Base-by-base conservation (phyloP, 2,113 vertebrate species). In the Notechis scutatus region DNA sequence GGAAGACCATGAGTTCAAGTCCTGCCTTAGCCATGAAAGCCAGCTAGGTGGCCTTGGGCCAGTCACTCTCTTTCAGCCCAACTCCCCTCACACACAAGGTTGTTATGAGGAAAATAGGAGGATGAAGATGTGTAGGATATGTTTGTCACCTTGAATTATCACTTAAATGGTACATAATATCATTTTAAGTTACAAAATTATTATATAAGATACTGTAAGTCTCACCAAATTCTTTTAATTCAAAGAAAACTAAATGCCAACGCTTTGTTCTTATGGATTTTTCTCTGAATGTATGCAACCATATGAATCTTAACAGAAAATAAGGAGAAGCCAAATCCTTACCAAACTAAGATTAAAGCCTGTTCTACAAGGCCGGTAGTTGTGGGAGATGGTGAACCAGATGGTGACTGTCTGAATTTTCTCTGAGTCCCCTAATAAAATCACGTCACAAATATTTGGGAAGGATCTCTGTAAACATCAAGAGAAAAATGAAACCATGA, bases 401-500 rank as follows among this genome's bases (percentile, higher is more conserved):
- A 96, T 94, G 96, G 95, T 97, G 88, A 92, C 95, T 95, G 95
- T 96, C 96, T 96, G 96, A 95, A 93, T 95, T 95, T 94, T 96
- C 96, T 95, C 93, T 47, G 93, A 61, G 93, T 94, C 96, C 97
- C 94, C 95, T 95, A 95, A 95, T 96, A 97, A 97, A 97, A 97
- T 95, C 96, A 96, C 93, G 96, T 95, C 94, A 94, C 96, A 97
- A 97, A 95, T 97, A 96, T 97, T 96, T 94, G 96, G 96, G 96
- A 97, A 95, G 91, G 93, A 96, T 69, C 95, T 96, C 93, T 97
- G 94, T 97, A 97, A 97, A 97, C 97, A 97, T 96, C 96, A 95
- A 96, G 94, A 96, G 96, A 96, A 96, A 96, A 97, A 97, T 96
- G 96, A 97, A 96, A 95, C 93, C 95, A 96, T 96, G 94, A 96